Evolutionary conservation across 2,113 vertebrate genomes (phyloP).

Genomic region (Nothobranchius furzeri): DNA sequence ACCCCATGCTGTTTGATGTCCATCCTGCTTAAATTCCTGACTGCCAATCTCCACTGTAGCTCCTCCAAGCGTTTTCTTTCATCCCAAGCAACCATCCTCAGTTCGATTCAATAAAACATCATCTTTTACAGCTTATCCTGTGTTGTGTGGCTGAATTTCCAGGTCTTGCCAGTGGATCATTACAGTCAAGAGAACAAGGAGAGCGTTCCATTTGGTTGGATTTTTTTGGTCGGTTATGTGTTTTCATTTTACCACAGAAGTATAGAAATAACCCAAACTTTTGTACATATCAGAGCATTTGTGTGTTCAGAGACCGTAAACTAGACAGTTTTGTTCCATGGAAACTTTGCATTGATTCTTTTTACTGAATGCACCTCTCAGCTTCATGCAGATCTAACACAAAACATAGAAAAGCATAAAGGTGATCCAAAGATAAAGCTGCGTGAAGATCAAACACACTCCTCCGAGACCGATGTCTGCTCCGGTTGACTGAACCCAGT

Average conservation of each 20-base stretch:
- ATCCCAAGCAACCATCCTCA: no score
- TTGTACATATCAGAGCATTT: not conserved
- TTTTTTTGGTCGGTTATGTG: not conserved
- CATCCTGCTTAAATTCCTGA: no score
- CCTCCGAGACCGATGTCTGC: slow-evolving; percentile 16
- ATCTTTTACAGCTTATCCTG: no score
- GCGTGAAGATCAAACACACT: slow-evolving; percentile 5
- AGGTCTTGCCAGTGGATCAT: no score
- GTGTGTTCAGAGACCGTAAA: not conserved
- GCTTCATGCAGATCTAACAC: slow-evolving; percentile 1
- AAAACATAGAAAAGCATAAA: not conserved
- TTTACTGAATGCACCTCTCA: not conserved
- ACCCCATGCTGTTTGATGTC: no score
- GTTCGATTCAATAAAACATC: no score
- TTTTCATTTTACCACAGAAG: not conserved
- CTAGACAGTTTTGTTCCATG: not conserved
- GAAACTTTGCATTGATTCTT: not conserved
- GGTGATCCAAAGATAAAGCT: slow-evolving; percentile 19
- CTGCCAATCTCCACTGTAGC: no score
- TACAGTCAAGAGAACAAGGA: no score
- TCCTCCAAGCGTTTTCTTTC: no score
- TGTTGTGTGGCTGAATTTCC: no score
- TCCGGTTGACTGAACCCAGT: not conserved
- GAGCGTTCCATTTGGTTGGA: no score
- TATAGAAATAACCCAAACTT: not conserved